phyloP scores from a whole-genome alignment of 2,113 vertebrate genomes.

The Dipodomys stephensi region DNA sequence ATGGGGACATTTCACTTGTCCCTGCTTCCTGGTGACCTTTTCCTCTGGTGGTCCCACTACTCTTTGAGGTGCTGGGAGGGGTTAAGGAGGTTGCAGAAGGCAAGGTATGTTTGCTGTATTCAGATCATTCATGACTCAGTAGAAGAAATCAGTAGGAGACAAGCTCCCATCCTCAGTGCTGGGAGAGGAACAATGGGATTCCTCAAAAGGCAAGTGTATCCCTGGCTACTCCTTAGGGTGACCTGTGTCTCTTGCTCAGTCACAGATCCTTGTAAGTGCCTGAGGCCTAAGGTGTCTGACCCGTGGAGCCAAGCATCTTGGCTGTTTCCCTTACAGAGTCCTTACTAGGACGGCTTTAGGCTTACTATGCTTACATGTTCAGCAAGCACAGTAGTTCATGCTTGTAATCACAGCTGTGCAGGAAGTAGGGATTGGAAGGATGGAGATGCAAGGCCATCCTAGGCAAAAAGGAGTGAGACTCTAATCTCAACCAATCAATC shows the following conservation, averaged over 20 bases:
- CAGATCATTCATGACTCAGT: background rate
- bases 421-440: no score
- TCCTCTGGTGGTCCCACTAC: background rate
- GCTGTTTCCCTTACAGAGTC: background rate
- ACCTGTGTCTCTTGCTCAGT: background rate
- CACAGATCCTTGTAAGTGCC: background rate
- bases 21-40: background rate
- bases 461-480: no score
- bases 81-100: background rate
- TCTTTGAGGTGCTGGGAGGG: background rate
- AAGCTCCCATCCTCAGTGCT: background rate
- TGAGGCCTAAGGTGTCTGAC: background rate
- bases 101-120: background rate
- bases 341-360: background rate
- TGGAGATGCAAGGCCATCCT: no score
- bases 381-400: no score
- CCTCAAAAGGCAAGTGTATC: rapidly evolving
- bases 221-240: background rate
- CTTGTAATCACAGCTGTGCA: no score
- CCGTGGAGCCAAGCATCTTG: background rate
- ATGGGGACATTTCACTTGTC: rapidly evolving
- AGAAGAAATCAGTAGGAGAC: background rate
- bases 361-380: background rate
- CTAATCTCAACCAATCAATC: no score
- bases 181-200: background rate